Evolutionary conservation across 2,888 invertebrate species (phyloP).

Genomic region (Pollenia angustigena): DNA sequence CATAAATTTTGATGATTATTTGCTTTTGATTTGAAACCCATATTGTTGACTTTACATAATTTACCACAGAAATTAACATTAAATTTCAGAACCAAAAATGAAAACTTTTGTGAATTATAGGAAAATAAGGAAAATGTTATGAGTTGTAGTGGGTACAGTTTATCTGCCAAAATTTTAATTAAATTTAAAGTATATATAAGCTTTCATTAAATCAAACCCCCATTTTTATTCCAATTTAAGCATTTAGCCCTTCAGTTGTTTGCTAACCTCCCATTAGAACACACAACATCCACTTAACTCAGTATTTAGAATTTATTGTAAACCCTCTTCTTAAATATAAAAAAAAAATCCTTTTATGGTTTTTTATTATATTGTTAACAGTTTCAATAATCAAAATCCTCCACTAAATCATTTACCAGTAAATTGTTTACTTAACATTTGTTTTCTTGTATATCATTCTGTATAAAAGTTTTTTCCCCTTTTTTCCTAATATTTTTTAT

Average conservation of each 20-base stretch:
- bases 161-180: no score
- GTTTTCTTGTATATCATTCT: background rate
- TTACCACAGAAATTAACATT: conserved; percentile 30
- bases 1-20: conserved; percentile 64
- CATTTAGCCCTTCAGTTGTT: no score
- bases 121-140: background rate
- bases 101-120: background rate
- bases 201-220: no score
- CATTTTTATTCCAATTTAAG: no score
- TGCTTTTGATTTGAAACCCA: conserved; percentile 62
- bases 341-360: conserved; percentile 16
- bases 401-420: conserved; percentile 64
- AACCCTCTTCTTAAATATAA: background rate
- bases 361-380: conserved; percentile 39
- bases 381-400: conserved; percentile 43
- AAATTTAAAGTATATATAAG: no score
- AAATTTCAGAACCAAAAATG: conserved; percentile 14
- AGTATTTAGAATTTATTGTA: conserved; percentile 3
- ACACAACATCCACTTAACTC: background rate
- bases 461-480: background rate
- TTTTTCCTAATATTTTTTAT: background rate
- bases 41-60: conserved; percentile 49
- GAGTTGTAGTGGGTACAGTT: no score
- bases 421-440: conserved; percentile 57
- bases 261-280: no score